phyloP scores from a whole-genome alignment of 2,113 vertebrate genomes.

The Sylvia atricapilla region DNA sequence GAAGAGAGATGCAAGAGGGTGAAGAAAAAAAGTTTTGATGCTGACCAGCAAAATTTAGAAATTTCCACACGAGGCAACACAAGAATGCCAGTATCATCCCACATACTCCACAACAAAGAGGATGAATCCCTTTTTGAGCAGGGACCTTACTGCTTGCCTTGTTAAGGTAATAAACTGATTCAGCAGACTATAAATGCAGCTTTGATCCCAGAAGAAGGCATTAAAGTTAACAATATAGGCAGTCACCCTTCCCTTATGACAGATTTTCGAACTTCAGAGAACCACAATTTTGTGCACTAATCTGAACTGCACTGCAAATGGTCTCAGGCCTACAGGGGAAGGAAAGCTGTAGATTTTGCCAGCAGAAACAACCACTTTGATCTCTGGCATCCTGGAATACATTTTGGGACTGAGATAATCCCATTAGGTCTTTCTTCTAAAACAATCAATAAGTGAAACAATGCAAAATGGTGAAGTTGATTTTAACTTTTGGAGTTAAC shows the following conservation, averaged over 20 bases:
- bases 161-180: constrained; percentile 3
- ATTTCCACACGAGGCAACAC: neutral
- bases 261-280: neutral
- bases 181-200: neutral
- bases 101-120: constrained; percentile 15
- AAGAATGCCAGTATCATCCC: neutral
- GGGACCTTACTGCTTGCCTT: neutral
- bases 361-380: neutral
- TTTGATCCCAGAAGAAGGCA: neutral
- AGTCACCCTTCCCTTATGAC: neutral
- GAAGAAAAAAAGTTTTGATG: neutral
- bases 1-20: neutral
- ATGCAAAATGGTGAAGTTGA: neutral
- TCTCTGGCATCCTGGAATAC: neutral
- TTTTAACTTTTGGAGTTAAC: neutral
- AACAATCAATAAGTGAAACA: neutral
- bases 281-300: neutral
- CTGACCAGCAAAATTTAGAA: neutral
- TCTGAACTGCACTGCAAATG: neutral
- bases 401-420: constrained; percentile 4
- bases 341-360: neutral
- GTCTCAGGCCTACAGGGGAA: neutral
- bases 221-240: neutral
- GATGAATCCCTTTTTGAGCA: neutral
- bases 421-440: neutral